phyloP scores from a whole-genome alignment of 2,888 invertebrate genomes.

The Phyllotreta striolata region DNA sequence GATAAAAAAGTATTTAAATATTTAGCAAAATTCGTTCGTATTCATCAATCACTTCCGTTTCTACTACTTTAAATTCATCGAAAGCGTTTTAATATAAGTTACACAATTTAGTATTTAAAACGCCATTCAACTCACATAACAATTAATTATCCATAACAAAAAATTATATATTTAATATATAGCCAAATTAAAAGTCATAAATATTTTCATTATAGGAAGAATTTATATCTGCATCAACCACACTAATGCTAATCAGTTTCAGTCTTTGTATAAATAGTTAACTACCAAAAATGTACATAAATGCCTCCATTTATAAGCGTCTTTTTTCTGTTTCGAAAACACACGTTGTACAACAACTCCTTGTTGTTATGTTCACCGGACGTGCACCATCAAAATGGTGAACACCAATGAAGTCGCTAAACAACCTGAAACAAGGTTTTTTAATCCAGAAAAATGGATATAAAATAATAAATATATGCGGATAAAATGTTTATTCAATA shows the following conservation, averaged over 20 bases:
- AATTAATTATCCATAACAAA: too few relatives aligned
- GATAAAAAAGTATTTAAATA: too few relatives aligned
- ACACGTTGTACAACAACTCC: constrained; percentile 43
- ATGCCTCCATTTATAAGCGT: constrained; percentile 55
- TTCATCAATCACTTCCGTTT: too few relatives aligned
- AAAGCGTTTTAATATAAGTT: too few relatives aligned
- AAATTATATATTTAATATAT: too few relatives aligned
- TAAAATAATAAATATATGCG: neutral
- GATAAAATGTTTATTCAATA: neutral
- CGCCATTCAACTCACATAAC: too few relatives aligned
- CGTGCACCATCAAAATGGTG: constrained; percentile 23
- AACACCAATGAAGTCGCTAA: constrained; percentile 20
- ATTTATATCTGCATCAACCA: constrained; percentile 11
- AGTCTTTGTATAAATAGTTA: constrained; percentile 59
- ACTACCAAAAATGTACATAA: constrained; percentile 56
- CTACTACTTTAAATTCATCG: too few relatives aligned
- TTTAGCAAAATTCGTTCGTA: too few relatives aligned
- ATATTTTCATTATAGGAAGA: too few relatives aligned
- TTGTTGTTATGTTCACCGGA: constrained; percentile 31
- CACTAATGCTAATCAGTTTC: constrained; percentile 48
- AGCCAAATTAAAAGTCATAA: too few relatives aligned
- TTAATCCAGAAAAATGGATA: neutral
- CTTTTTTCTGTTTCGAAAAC: constrained; percentile 45
- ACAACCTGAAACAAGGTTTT: constrained; percentile 28
- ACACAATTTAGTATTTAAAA: too few relatives aligned